Base-by-base conservation (phyloP, 2,113 vertebrate genomes). In the Oryzias javanicus region DNA sequence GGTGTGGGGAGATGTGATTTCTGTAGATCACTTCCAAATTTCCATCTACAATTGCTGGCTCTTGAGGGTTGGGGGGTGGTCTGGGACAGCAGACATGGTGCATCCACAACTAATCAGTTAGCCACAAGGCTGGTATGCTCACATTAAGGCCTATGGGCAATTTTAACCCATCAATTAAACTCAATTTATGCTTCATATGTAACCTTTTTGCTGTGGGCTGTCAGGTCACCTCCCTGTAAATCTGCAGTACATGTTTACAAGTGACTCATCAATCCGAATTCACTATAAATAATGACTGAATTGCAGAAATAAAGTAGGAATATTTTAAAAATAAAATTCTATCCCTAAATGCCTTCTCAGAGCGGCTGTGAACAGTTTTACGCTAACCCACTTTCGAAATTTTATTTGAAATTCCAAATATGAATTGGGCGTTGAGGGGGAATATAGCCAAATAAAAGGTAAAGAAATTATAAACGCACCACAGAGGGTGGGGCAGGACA, bases 1-100 rank as follows among this genome's bases (percentile, higher is more conserved):
- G n/a, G 6, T 15, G 20, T 45, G 16, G 10, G 29, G 48, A 61
- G 57, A 49, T 60, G 60, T 56, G 74, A 64, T 80, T 82, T 56
- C 64, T 53, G 57, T 60, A 61, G 57, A 63, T 53, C 42, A 41
- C 42, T 50, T 72, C 47, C 22, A 59, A 22, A 58, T 46, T 60
- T 61, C 40, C 52, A 49, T 25, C 45, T 2, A 7, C 40, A 22
- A n/a, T 60, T 29, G 18, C 35, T 40, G 1, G 35, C 1, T 17
- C 16, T 47, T 19, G 15, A 35, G 27, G 7, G 16, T 3, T 47
- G 20, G n/a, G n/a, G 40, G 4, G 24, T 24, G 16, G 44, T 4
- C 42, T 12, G 49, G n/a, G 29, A 29, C 54, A 29, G 53, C 14
- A 50, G 54, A 49, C 45, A 65, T 24, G 19, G 17, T 41, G 58